phyloP scores from a whole-genome alignment of 2,113 vertebrate genomes.

The Morone saxatilis region DNA sequence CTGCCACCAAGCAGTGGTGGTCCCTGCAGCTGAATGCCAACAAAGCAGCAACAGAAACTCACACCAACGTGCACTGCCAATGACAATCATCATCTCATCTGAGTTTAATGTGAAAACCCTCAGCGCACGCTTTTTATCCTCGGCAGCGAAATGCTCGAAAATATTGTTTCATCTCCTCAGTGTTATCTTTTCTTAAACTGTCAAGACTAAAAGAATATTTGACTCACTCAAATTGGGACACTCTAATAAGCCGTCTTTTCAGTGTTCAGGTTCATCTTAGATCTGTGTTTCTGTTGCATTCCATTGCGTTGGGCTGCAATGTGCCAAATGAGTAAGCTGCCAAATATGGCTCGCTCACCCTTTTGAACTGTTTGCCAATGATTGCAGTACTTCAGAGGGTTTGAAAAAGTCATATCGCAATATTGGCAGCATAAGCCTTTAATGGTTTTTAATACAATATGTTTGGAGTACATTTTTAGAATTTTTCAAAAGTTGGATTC shows the following conservation, averaged over 20 bases:
- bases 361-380: slow-evolving; percentile 70
- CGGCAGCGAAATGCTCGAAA: background rate
- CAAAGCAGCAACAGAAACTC: slow-evolving; percentile 10
- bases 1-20: slow-evolving; percentile 15
- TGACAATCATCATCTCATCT: background rate
- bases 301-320: slow-evolving; percentile 33
- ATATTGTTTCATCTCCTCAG: slow-evolving; percentile 16
- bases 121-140: slow-evolving; percentile 1
- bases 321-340: slow-evolving; percentile 58
- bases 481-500: slow-evolving; percentile 7
- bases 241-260: slow-evolving; percentile 32
- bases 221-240: slow-evolving; percentile 16
- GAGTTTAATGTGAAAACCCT: slow-evolving; percentile 18
- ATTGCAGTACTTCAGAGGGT: slow-evolving; percentile 46
- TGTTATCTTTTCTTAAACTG: slow-evolving; percentile 12
- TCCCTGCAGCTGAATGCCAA: slow-evolving; percentile 5
- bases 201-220: slow-evolving; percentile 16
- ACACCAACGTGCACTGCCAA: background rate
- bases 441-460: slow-evolving; percentile 39
- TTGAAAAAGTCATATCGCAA: slow-evolving; percentile 21
- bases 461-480: slow-evolving; percentile 6
- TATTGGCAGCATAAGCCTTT: slow-evolving; percentile 28
- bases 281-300: slow-evolving; percentile 32
- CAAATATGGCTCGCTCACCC: slow-evolving; percentile 51
- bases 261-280: slow-evolving; percentile 30